phyloP scores from a whole-genome alignment of 2,888 invertebrate genomes.

The Ophioninae sp. region DNA sequence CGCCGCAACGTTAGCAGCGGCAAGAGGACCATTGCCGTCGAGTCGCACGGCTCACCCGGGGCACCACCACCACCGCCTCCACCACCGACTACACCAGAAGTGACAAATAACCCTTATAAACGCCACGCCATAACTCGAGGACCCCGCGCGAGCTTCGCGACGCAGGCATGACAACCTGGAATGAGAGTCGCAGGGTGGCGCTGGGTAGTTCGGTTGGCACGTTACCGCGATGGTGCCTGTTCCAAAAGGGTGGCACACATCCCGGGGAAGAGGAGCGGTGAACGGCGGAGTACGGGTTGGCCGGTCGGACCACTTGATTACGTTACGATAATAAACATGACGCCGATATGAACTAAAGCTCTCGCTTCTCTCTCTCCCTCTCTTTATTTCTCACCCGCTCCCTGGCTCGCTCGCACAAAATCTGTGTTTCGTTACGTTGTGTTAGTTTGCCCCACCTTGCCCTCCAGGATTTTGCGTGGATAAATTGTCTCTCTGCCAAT shows the following conservation, averaged over 20 bases:
- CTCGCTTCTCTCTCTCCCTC: constrained; percentile 54
- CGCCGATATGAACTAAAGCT: constrained; percentile 77
- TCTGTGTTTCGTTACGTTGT: constrained; percentile 56
- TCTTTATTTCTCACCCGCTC: constrained; percentile 23
- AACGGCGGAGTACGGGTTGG: constrained; percentile 61
- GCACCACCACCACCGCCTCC: constrained; percentile 28
- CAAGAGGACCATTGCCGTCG: constrained; percentile 35
- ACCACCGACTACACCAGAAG: constrained; percentile 57
- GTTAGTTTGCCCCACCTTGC: constrained; percentile 41
- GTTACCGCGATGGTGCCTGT: constrained; percentile 51
- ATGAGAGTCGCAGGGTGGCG: constrained; percentile 73
- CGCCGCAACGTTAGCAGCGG: constrained; percentile 39
- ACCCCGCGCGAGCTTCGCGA: constrained; percentile 63
- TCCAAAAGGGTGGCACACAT: constrained; percentile 49
- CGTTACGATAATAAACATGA: constrained; percentile 79
- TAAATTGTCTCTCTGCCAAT: constrained; percentile 69
- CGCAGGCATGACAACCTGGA: constrained; percentile 73
- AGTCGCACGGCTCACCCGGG: constrained; percentile 44
- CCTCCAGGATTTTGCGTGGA: constrained; percentile 38
- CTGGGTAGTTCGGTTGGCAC: constrained; percentile 57
- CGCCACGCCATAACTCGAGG: constrained; percentile 73
- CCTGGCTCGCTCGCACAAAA: constrained; percentile 12
- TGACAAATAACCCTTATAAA: constrained; percentile 81
- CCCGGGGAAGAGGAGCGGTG: constrained; percentile 42
- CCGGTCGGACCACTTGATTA: constrained; percentile 77